phyloP scores from a whole-genome alignment of 2,113 vertebrate species.

The Megaleporinus macrocephalus region DNA sequence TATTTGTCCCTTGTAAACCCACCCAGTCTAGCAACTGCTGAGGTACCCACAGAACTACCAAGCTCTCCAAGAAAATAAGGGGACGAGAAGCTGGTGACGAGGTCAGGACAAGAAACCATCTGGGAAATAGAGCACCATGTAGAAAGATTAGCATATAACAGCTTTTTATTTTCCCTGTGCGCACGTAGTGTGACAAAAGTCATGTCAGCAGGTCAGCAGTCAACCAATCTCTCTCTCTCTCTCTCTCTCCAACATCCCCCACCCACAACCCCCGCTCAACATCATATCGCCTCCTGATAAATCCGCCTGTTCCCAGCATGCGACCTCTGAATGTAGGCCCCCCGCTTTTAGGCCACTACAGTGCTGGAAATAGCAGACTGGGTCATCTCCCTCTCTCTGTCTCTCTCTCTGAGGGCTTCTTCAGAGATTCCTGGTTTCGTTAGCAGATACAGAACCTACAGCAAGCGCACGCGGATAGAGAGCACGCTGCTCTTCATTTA shows the following conservation, averaged over 20 bases:
- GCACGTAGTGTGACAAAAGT: not conserved
- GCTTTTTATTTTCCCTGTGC: not conserved
- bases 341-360: conserved; percentile 74
- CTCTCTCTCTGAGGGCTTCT: conserved; percentile 28
- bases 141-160: not conserved
- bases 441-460: conserved; percentile 1
- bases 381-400: conserved; percentile 56
- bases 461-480: not conserved
- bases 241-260: not conserved
- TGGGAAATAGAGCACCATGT: not conserved
- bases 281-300: conserved; percentile 55
- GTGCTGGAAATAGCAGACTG: conserved; percentile 76
- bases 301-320: conserved; percentile 64
- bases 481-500: too few species aligned
- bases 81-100: not conserved
- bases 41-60: not conserved
- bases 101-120: not conserved
- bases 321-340: conserved; percentile 76
- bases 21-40: not conserved
- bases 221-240: not conserved
- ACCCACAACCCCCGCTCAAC: not conserved
- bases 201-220: not conserved
- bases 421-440: conserved; percentile 18
- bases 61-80: not conserved
- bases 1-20: not conserved